Percentiles rank a stretch among this genome's conserved stretches.
Conservation (phyloP, 2,888 invertebrate genomes). For the Osmoderma eremita region DNA sequence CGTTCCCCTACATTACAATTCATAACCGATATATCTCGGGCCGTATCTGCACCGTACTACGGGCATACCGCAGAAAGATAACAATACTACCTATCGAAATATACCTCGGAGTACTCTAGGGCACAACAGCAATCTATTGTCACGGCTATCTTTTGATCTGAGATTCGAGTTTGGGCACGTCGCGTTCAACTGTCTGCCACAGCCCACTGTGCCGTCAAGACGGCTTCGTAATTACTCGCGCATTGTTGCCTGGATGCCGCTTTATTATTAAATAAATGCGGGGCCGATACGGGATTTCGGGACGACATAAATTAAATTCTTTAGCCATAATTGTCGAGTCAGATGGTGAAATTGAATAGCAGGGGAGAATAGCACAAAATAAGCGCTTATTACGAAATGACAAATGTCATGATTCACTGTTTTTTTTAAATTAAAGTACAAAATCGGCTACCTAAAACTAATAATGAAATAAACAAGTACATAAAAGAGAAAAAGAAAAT, state of each 20-base stretch:
- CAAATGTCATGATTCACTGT: too few species aligned
- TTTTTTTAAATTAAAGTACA: too few species aligned
- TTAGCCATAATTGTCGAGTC: too few species aligned
- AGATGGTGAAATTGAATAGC: too few species aligned
- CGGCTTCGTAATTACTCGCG: slow-evolving; percentile 40
- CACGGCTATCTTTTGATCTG: slow-evolving; percentile 32
- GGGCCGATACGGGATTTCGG: not conserved
- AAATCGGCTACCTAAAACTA: too few species aligned
- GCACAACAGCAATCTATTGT: slow-evolving; percentile 38
- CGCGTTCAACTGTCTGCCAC: slow-evolving; percentile 40
- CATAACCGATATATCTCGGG: too few species aligned
- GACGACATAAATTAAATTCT: too few species aligned
- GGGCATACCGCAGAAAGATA: slow-evolving; percentile 36
- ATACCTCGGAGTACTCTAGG: slow-evolving; percentile 33
- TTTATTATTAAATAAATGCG: slow-evolving; percentile 36
- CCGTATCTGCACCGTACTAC: not conserved
- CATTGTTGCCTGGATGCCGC: slow-evolving; percentile 37
- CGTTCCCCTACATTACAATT: too few species aligned
- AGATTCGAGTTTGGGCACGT: slow-evolving; percentile 31
- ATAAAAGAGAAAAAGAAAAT: too few species aligned
- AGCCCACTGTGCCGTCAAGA: slow-evolving; percentile 29
- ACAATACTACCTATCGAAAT: slow-evolving; percentile 31
- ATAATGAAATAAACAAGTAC: too few species aligned
- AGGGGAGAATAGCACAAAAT: too few species aligned
- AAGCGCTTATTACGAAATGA: too few species aligned